Conservation (phyloP, 2,113 vertebrate species). For the Oncorhynchus nerka region DNA sequence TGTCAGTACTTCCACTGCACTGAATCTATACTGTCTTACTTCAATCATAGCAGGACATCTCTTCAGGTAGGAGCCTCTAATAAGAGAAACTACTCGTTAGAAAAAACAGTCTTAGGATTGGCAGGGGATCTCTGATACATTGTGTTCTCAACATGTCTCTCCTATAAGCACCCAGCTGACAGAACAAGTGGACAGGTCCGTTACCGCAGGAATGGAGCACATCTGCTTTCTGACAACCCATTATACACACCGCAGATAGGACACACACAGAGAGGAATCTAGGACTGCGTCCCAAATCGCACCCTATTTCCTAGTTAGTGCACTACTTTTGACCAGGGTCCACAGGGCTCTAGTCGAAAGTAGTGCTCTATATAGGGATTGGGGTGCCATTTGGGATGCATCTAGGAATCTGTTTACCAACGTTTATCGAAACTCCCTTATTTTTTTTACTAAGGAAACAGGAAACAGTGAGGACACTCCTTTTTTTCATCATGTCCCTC, state of each 20-base stretch:
- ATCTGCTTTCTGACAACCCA: slow-evolving; percentile 69
- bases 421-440: slow-evolving; percentile 77
- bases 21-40: no score
- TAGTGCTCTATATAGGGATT: no score
- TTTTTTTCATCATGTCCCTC: slow-evolving; percentile 71
- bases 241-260: slow-evolving; percentile 62
- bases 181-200: slow-evolving; percentile 42
- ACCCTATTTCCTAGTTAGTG: no score
- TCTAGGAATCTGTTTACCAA: slow-evolving; percentile 75
- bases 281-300: slow-evolving; percentile 49
- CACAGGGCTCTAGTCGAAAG: no score
- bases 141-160: slow-evolving; percentile 30
- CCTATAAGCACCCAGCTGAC: slow-evolving; percentile 22
- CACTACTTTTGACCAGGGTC: no score
- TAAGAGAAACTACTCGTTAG: no score
- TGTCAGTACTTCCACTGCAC: not conserved
- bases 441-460: slow-evolving; percentile 71
- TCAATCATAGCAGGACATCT: no score
- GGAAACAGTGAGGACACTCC: slow-evolving; percentile 67
- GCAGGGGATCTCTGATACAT: not conserved
- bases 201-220: slow-evolving; percentile 51
- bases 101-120: no score
- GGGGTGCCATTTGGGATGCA: no score
- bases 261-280: slow-evolving; percentile 66
- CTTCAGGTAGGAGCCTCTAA: no score